Evolutionary conservation across 2,797 vertebrate genomes (phyloP).

Genomic region (Gymnopithys bicolor): DNA sequence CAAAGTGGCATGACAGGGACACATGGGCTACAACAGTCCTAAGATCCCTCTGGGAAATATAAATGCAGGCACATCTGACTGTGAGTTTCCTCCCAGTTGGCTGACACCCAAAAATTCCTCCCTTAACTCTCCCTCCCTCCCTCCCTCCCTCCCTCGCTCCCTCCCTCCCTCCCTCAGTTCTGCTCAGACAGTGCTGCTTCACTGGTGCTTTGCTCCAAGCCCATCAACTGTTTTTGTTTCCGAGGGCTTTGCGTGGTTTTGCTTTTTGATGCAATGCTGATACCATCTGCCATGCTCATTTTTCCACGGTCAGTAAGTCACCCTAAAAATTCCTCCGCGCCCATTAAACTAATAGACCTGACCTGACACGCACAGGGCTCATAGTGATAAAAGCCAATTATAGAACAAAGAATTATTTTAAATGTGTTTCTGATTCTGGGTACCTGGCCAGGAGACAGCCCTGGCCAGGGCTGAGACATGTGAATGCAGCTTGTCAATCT

Average conservation of each 20-base stretch:
- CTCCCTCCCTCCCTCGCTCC: background rate
- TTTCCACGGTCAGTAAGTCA: conserved; percentile 53
- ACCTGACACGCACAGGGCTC: background rate
- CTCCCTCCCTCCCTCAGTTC: background rate
- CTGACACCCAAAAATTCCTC: background rate
- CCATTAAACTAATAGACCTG: conserved; percentile 55
- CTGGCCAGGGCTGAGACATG: background rate
- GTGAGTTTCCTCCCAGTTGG: background rate
- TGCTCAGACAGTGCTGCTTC: background rate
- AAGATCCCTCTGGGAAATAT: background rate
- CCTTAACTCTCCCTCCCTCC: background rate
- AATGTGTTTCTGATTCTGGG: conserved; percentile 5
- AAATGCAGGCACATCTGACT: background rate
- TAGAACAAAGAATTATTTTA: background rate
- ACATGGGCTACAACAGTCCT: background rate
- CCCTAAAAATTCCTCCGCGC: conserved; percentile 50
- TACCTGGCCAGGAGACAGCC: background rate
- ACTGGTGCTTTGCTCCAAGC: background rate
- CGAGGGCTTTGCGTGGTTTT: conserved; percentile 13
- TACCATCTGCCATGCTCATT: background rate
- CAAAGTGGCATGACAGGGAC: accelerated
- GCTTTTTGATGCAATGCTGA: conserved; percentile 41
- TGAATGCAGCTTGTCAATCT: background rate
- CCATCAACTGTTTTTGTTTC: conserved; percentile 57
- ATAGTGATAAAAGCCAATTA: conserved; percentile 17